Base-by-base conservation (phyloP, 2,888 invertebrate genomes). In the Sphinx pinastri region DNA sequence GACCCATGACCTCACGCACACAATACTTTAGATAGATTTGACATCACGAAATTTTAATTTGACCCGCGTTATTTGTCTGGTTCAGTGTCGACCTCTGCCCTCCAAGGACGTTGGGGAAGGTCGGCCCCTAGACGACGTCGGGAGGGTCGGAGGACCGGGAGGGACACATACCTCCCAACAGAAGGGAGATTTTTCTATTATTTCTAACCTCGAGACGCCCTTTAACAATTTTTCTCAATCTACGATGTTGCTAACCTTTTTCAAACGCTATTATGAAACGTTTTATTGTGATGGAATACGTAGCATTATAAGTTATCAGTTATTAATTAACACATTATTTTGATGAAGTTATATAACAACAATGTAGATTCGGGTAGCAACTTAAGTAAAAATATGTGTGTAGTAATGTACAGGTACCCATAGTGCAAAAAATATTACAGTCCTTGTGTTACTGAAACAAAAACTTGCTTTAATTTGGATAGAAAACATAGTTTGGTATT, bases 131-230 rank as follows among this genome's bases (percentile, higher is more conserved):
- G 72, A 72, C 67, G 67, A 71, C 74, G 60, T 49, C 38, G 19
- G 66, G 59, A 60, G 52, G 67, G 68, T 52, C 72, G 68, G 81
- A 84, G 89, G 88, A 87, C 5, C 14, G 52, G n/a, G 52, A n/a
- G 45, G n/a, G 38, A n/a, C 16, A 16, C 38, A 38, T n/a, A 13
- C 63, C 63, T 12, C 63, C 63, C 84, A 87, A 81, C 71, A 76
- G 76, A 74, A 79, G 79, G 81, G 80, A 84, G 82, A 86, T 88
- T 88, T 89, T 89, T 89, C 86, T 88, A 86, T 88, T 87, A 89
- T 86, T 85, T 80, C 76, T 86, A 88, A 92, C 92, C 91, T 92
- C 90, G 85, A 91, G 89, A 90, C 89, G 90, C 79, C 91, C 91
- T 91, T 79, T 38, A 49, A 67, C 16, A 67, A 58, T 52, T 67